Percentiles rank a stretch among this genome's conserved stretches.
Conservation (phyloP, 2,888 invertebrate species). For the Eupithecia subfuscata region DNA sequence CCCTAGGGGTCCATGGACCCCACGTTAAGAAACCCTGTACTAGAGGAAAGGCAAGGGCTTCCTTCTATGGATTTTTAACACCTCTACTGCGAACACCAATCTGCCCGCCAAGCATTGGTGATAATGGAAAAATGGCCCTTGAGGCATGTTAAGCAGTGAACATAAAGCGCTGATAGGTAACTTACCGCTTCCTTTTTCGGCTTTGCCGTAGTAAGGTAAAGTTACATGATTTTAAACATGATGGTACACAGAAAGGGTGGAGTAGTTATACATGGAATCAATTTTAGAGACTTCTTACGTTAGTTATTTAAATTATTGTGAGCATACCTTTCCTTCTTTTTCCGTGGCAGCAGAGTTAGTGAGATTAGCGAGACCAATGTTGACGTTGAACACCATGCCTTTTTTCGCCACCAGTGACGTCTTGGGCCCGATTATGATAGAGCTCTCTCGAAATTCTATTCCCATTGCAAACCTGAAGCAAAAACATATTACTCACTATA, state of each 20-base stretch:
- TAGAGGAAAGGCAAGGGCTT: no score
- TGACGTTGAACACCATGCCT: constrained; percentile 98
- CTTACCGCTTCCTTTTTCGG: constrained; percentile 2
- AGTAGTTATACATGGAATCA: not conserved
- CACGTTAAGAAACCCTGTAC: no score
- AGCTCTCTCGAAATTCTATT: constrained; percentile 98
- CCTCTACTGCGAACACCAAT: no score
- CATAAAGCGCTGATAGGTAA: not conserved
- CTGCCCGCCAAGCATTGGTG: no score
- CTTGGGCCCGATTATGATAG: constrained; percentile 96
- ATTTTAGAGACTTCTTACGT: not conserved
- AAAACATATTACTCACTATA: not conserved
- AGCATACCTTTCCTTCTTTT: constrained; percentile 90
- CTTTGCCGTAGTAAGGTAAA: not conserved
- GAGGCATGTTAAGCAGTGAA: no score
- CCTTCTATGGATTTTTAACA: no score
- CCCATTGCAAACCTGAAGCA: constrained; percentile 94
- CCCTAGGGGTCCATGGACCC: no score
- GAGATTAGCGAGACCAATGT: constrained; percentile 95
- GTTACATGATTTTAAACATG: not conserved
- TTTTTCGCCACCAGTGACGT: constrained; percentile 91
- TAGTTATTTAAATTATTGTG: not conserved
- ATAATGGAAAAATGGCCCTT: no score
- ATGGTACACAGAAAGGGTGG: not conserved
- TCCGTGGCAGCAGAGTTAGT: constrained; percentile 92